Base-by-base conservation (phyloP, 2,113 vertebrate species). In the Hystrix cristata region DNA sequence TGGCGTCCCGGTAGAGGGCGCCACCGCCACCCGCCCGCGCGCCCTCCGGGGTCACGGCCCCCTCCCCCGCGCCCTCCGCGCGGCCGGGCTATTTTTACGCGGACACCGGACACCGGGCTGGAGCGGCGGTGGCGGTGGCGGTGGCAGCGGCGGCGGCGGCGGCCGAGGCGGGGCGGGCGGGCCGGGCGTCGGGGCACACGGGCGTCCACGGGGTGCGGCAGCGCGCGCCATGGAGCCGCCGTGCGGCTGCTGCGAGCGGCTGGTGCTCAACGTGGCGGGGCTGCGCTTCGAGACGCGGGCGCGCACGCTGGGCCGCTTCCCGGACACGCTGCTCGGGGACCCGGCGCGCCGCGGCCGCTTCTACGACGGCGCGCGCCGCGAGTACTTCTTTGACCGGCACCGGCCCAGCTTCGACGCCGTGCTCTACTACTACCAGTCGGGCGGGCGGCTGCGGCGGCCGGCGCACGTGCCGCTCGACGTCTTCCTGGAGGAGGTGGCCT, bases 301-400 rank as follows among this genome's bases (percentile, higher is more conserved):
- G 90, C 99, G 99, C 98, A 99, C 99, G 31, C 99, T 99, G 29
- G 99, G 99, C 51, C 99, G 99, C 98, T 99, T 99, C 98, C 99
- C 99, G 7, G 90, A 98, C 98, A 99, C 99, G 11, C 98, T 99
- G 78, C 99, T 99, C 53, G 99, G 99, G 0, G 99, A 99, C 98
- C 99, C 99, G 3, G 98, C 98, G 89, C 99, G 99, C 93, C 99
- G 99, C 97, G 98, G 99, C 98, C 99, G 99, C 97, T 99, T 99
- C 98, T 99, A 99, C 87, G 99, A 99, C 98, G 99, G 99, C 1
- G 98, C 99, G 60, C 98, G 99, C 97, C 99, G 99, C 95, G 99
- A 99, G 97, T 99, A 99, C 97, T 99, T 99, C 98, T 99, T 99
- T 84, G 99, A 99, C 98, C 98, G 99, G 57, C 99, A 99, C 98